A percentile compares a stretch with the other conserved stretches of the same genome.
Conservation (phyloP, 2,113 vertebrate genomes). For the Gavialis gangeticus region DNA sequence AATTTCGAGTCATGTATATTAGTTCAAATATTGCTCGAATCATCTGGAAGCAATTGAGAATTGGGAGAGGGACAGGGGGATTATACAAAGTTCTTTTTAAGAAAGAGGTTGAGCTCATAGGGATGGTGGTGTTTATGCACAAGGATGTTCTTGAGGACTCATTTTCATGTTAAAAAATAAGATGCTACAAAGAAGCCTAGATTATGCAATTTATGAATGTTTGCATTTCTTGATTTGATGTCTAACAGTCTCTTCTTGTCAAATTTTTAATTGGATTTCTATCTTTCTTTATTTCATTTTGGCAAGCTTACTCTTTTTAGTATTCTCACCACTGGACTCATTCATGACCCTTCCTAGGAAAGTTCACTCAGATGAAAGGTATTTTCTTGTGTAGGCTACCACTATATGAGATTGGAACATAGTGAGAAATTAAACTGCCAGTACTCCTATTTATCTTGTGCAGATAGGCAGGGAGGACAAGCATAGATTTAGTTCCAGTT, state of each 20-base stretch:
- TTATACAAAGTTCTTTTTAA: neutral
- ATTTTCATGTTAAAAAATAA: neutral
- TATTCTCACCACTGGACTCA: neutral
- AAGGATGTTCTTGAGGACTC: neutral
- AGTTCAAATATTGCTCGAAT: neutral
- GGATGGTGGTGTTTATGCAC: neutral
- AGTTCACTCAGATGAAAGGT: too few species aligned
- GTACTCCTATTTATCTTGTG: accelerated
- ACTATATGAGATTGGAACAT: accelerated
- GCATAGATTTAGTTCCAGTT: neutral
- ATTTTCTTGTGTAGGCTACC: neutral
- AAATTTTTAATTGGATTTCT: neutral
- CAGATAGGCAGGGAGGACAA: neutral
- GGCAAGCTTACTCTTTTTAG: accelerated
- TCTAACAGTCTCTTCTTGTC: too few species aligned
- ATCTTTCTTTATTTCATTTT: neutral
- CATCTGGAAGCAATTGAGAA: neutral
- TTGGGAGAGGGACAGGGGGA: neutral
- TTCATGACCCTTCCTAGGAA: accelerated
- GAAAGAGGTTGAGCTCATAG: neutral
- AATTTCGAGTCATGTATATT: neutral
- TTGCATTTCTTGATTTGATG: neutral
- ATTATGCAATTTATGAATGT: neutral
- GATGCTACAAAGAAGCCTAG: neutral
- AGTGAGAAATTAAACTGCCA: accelerated